These are phyloP conservation scores for Meta bourneti DNA, from an alignment of 2,888 invertebrate genomes.

Conservation along the genomic window DNA sequence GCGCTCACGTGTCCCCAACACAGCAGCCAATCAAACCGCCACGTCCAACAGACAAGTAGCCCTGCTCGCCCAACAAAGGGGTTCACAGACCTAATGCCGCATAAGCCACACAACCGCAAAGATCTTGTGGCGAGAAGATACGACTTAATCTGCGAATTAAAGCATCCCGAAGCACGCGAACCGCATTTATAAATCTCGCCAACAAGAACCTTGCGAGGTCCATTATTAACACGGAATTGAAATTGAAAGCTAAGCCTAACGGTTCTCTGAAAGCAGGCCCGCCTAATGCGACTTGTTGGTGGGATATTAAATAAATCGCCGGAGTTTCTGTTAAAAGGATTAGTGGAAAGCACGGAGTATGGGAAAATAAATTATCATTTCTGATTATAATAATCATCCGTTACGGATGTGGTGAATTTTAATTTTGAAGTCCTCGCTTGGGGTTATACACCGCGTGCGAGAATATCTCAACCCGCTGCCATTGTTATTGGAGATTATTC, in stretches of 20 bases:
- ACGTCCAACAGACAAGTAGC: background rate
- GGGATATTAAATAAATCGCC: constrained; percentile 54
- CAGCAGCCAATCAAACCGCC: background rate
- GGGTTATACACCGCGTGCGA: constrained; percentile 10
- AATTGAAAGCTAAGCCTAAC: constrained; percentile 56
- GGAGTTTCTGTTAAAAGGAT: constrained; percentile 58
- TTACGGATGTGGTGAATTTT: constrained; percentile 40
- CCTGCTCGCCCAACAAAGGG: background rate
- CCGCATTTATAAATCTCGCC: constrained; percentile 29
- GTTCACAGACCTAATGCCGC: background rate
- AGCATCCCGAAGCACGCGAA: constrained; percentile 1
- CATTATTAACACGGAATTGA: constrained; percentile 38
- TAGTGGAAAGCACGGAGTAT: background rate
- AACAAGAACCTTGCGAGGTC: background rate
- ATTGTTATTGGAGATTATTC: constrained; percentile 57
- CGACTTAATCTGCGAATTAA: constrained; percentile 39
- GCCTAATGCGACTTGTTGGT: constrained; percentile 20
- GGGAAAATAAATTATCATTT: constrained; percentile 64
- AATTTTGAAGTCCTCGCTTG: constrained; percentile 47
- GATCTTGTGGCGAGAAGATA: background rate
- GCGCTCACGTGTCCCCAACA: background rate
- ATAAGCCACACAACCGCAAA: background rate
- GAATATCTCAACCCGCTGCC: constrained; percentile 6
- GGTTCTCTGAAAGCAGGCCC: constrained; percentile 4
- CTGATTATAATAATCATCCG: constrained; percentile 25